A percentile compares a stretch with the other conserved stretches of the same genome.
These are phyloP conservation scores for Cossypha niveicapilla DNA, from an alignment of 2,797 vertebrate genomes.

Conservation along the genomic window DNA sequence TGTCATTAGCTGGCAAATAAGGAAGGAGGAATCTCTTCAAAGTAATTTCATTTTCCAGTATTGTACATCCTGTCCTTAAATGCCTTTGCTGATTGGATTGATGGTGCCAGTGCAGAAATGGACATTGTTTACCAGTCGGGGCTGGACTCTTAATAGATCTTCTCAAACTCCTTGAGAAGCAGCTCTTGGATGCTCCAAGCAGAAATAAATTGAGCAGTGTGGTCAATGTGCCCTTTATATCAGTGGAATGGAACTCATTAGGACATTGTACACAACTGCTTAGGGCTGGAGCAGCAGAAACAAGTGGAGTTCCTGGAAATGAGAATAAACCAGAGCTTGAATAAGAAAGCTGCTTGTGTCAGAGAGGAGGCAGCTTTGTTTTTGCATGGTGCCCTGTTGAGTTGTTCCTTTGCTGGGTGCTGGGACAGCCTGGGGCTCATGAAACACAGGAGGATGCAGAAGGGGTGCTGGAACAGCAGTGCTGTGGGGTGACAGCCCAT, in stretches of 20 bases:
- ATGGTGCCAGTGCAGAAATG: neutral
- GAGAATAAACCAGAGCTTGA: neutral
- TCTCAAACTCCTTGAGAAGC: neutral
- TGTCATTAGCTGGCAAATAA: slow-evolving; percentile 42
- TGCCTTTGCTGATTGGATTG: slow-evolving; percentile 24
- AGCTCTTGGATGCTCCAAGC: neutral
- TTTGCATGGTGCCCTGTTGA: neutral
- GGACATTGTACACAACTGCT: neutral
- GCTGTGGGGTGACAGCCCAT: neutral
- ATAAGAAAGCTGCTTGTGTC: neutral
- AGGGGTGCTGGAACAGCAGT: neutral
- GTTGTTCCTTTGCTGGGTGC: neutral
- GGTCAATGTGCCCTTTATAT: neutral
- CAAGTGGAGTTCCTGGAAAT: neutral
- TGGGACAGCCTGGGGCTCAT: neutral
- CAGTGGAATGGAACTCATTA: neutral
- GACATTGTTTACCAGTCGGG: neutral
- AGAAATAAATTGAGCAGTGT: neutral
- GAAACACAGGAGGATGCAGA: neutral
- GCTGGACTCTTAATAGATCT: neutral
- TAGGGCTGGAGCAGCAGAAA: neutral
- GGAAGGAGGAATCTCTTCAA: slow-evolving; percentile 2
- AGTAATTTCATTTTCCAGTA: slow-evolving; percentile 12
- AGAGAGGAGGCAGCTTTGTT: neutral
- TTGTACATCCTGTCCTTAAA: slow-evolving; percentile 16